These are phyloP conservation scores for Apeira syringaria DNA, from an alignment of 2,888 invertebrate species.

Conservation along the genomic window DNA sequence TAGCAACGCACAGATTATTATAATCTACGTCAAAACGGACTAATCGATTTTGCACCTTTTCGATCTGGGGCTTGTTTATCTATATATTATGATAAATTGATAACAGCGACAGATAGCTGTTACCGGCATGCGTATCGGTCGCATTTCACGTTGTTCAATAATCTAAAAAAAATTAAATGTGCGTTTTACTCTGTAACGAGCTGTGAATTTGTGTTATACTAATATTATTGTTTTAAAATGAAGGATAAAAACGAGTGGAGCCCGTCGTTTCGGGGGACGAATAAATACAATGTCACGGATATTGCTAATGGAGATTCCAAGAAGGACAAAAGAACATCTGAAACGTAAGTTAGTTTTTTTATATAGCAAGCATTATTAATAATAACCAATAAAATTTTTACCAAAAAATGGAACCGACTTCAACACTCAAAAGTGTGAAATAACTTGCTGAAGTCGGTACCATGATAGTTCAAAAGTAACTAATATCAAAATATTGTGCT, in stretches of 20 bases:
- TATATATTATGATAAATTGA: conserved; percentile 34
- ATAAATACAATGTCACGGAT: conserved; percentile 36
- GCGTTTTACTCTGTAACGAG: conserved; percentile 3
- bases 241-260: conserved; percentile 43
- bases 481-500: too few species aligned
- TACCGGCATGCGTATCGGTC: conserved; percentile 15
- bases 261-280: conserved; percentile 35
- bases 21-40: conserved; percentile 8
- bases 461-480: too few species aligned
- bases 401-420: too few species aligned
- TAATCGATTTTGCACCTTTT: conserved; percentile 25
- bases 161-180: conserved; percentile 1
- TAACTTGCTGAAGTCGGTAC: too few species aligned
- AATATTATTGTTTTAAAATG: conserved; percentile 36
- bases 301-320: conserved; percentile 33
- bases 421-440: too few species aligned
- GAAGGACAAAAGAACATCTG: conserved; percentile 30
- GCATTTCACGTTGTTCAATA: conserved; percentile 9
- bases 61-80: conserved; percentile 22
- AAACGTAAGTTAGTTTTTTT: conserved; percentile 37
- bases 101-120: conserved; percentile 37
- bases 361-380: background rate
- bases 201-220: conserved; percentile 1
- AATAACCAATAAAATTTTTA: too few species aligned
- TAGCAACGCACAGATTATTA: conserved; percentile 9